These are phyloP conservation scores for Andrena fulva DNA, from an alignment of 2,888 invertebrate genomes.

Conservation along the genomic window DNA sequence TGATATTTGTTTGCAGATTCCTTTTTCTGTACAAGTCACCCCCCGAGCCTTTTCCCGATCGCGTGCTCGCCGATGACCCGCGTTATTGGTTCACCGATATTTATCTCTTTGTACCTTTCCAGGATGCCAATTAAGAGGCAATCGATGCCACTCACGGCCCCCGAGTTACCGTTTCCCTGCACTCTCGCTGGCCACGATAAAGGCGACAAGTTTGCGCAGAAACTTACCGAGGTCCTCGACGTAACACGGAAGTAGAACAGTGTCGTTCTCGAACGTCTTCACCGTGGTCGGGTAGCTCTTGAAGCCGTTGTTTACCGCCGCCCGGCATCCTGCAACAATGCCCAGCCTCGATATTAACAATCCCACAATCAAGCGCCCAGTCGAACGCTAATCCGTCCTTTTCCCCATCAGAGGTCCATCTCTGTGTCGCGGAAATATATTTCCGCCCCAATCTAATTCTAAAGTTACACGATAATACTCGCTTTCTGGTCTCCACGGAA, in stretches of 20 bases:
- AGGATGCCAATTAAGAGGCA: neutral
- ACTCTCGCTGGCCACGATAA: neutral
- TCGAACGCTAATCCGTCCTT: neutral
- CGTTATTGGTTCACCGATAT: neutral
- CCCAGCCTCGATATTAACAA: neutral
- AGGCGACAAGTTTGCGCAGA: neutral
- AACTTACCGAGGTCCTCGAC: conserved; percentile 89
- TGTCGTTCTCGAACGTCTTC: conserved; percentile 91
- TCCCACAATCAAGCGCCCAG: neutral
- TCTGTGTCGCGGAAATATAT: neutral
- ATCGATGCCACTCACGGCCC: neutral
- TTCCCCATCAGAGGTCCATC: neutral
- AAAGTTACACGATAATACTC: neutral
- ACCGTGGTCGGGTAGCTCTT: conserved; percentile 91
- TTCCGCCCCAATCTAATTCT: neutral
- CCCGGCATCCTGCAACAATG: conserved; percentile 41
- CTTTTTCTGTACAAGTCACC: neutral
- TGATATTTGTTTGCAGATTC: conserved; percentile 33
- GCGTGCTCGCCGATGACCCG: neutral
- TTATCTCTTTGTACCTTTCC: neutral
- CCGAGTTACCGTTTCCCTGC: too few species aligned
- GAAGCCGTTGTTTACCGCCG: conserved; percentile 86
- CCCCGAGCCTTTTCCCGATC: neutral
- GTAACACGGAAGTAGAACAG: conserved; percentile 92
- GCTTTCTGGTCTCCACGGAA: neutral